Evolutionary conservation across 2,888 invertebrate genomes (phyloP), one percentile per base, ranked within the genome.

Genomic region (Chrysolina americana): DNA sequence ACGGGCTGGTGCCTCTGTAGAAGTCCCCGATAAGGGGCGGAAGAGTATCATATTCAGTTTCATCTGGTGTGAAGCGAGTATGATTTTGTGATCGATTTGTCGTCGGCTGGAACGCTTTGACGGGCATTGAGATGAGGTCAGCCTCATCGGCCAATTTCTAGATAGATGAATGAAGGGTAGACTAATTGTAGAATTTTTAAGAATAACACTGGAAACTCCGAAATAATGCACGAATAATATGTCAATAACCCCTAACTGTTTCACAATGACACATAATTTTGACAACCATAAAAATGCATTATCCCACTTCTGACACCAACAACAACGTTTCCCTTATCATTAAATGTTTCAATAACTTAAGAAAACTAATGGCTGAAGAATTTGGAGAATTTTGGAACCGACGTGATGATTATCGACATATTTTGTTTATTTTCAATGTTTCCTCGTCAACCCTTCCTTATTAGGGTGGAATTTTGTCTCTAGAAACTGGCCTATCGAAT

Each of bases 1-100:
- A 95, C 86, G 95, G 95, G 79, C 89, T 96, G 85, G 95, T 95
- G 86, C 96, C 95, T 79, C 93, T 95, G 90, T 95, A 66, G 48
- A 17, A 21, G 13, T 36, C 15, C 13, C 36, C 11, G 13, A 41
- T 15, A 68, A 17, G 59, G 9, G 1, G 8, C 47, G 15, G 10
- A n/a, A 36, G 3, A 28, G 6, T 23, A 23, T 59, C n/a, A n/a
- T n/a, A 2, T 13, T 5, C 11, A 10, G 21, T 53, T 8, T 44
- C 3, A 36, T 44, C 8, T 13, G 8, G 44, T 44, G 44, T 44
- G 11, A 17, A 48, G 48, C 17, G 48, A 2, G 48, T 8, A 9
- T 9, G 17, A 11, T 17, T 19, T 53, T 11, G 11, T 11, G 9
- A 23, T 17, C 44, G 44, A 44, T 3, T 44, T 3, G 15, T 44